These are phyloP conservation scores for Lepus oiostolus DNA, from an alignment of 2,797 vertebrate species.

Conservation along the genomic window DNA sequence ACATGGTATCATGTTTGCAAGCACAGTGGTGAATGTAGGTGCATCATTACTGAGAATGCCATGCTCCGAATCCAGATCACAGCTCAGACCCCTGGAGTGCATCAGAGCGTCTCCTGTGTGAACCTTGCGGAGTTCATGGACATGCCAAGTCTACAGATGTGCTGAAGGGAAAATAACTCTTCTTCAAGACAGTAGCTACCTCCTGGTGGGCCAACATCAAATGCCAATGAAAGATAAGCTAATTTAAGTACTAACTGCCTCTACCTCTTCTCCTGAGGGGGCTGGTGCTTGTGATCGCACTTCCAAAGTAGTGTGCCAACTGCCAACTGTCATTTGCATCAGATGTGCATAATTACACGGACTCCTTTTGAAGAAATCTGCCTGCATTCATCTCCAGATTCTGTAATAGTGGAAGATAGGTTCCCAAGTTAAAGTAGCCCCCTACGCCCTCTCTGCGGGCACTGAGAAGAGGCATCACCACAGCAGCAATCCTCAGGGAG, in stretches of 20 bases:
- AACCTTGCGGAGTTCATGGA: not conserved
- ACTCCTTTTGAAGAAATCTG: not conserved
- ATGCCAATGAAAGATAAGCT: slow-evolving; percentile 79
- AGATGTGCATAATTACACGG: slow-evolving; percentile 57
- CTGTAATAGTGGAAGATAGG: slow-evolving; percentile 19
- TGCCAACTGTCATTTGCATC: slow-evolving; percentile 70
- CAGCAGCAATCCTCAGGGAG: slow-evolving; percentile 27
- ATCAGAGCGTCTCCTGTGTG: not conserved
- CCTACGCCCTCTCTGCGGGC: not conserved
- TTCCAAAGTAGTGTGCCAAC: slow-evolving; percentile 58
- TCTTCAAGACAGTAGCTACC: slow-evolving; percentile 60
- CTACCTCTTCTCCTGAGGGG: slow-evolving; percentile 58
- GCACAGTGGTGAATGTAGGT: not conserved
- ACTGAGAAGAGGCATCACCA: slow-evolving; percentile 39
- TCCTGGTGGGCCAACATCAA: slow-evolving; percentile 74
- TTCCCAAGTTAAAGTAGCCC: slow-evolving; percentile 55
- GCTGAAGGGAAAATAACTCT: slow-evolving; percentile 41
- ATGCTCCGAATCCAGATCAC: not conserved
- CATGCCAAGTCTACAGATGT: slow-evolving; percentile 42
- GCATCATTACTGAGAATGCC: slow-evolving; percentile 5
- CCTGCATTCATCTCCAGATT: slow-evolving; percentile 47
- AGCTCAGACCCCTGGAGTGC: too few relatives aligned
- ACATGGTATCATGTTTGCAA: not conserved
- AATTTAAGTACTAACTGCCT: slow-evolving; percentile 73
- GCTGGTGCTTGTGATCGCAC: slow-evolving; percentile 61